Evolutionary conservation across 2,113 vertebrate genomes (phyloP), one percentile per base, ranked within the genome.

Genomic region (Prolemur simus): DNA sequence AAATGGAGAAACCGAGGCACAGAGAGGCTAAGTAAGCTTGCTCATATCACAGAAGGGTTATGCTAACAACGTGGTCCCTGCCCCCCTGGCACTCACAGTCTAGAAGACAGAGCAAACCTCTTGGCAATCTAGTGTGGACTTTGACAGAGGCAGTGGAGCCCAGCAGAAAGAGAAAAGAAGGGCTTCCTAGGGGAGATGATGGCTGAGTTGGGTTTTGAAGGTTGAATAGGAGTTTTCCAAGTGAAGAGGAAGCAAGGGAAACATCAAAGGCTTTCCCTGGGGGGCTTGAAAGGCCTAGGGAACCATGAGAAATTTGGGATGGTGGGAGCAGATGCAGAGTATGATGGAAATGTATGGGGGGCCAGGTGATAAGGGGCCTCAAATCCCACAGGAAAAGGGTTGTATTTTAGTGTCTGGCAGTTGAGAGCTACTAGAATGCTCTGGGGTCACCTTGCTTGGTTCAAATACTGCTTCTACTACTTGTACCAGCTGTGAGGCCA

Each of bases 211-310:
- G 81, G 88, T 39, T 95, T 89, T 90, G 89, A 83, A 69, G 71
- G 27, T 25, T 74, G 85, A 69, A 9, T 47, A 92, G 87, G 80
- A 94, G 78, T 89, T 96, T 95, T 34, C 42, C 32, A 74, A 78
- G 42, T 3, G 42, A 89, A 69, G 69, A 63, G 14, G 18, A 86
- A 89, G 39, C 23, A 58, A 92, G 60, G n/a, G 45, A 86, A 76
- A 69, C 66, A 82, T 66, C 78, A 47, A 73, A 95, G 88, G 17
- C 45, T 71, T 74, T 64, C 47, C 56, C 15, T 0, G 0, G 54
- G 12, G 20, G 23, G 54, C 54, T 89, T 49, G 34, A 25, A 73
- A 60, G 42, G 32, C 71, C 71, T 29, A 39, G 83, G 66, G 21
- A 49, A 45, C 21, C 81, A 64, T 23, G 54, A 66, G 63, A 87